Base-by-base conservation (phyloP, 2,888 invertebrate genomes). In the Cataglyphis rosenhaueri region DNA sequence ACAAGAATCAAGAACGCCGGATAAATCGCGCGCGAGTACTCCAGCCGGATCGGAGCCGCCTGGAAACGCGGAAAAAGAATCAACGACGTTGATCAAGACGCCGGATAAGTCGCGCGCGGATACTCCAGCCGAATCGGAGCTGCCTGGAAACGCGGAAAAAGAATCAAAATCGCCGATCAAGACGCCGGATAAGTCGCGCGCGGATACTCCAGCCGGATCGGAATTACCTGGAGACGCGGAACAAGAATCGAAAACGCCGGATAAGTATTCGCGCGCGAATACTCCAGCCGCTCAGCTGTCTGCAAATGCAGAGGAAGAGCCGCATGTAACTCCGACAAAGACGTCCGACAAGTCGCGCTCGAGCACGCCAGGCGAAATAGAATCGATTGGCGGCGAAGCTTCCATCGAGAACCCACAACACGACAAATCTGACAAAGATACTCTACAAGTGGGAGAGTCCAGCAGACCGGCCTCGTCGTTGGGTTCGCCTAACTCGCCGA, bases 341-440 rank as follows among this genome's bases (percentile, higher is more conserved):
- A 57, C 73, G 0, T 61, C 73, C 2, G 78, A 81, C 32, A 84
- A 15, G 3, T 68, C 85, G 5, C 62, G 66, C 4, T 25, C 76
- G 1, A 44, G 81, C 1, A 78, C 76, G 4, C 62, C 83, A 0
- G n/a, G 15, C 1, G 65, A 12, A 41, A 18, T 10, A 4, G 59
- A 76, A 32, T 25, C 55, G 0, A 66, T 38, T 12, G 32, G 12
- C 15, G 10, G 35, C 41, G 35, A 65, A 44, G 12, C 6, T 9
- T 38, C 52, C 3, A 25, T 12, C 0, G 82, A 81, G 44, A 79
- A 68, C 62, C 59, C 62, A 15, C 61, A 18, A 18, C 32, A 48
- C 57, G 64, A 83, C 12, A 64, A 81, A 61, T 62, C 70, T 1
- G 44, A 29, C 10, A 32, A 62, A 21, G 57, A 71, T 5, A 15